A percentile compares a stretch with the other conserved stretches of the same genome.
Conservation (phyloP, 1,140 invertebrate species). For the Meloidogyne exigua region DNA sequence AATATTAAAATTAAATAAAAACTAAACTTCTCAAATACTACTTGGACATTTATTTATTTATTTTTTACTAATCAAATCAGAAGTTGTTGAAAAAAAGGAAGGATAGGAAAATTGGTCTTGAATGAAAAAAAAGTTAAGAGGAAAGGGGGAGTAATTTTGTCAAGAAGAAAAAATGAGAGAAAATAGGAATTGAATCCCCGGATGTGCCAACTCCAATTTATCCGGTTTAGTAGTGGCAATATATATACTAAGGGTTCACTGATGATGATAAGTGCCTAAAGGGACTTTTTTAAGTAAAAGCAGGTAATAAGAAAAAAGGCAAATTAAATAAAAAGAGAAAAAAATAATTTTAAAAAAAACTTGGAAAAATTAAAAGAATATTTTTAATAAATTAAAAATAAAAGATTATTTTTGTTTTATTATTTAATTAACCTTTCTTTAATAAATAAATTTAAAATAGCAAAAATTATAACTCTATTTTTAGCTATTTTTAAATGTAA, state of each 20-base stretch:
- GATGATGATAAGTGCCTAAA: background rate
- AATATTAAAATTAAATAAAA: background rate
- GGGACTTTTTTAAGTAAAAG: background rate
- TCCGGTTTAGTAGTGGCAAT: background rate
- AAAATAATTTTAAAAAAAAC: background rate
- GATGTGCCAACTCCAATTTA: conserved; percentile 4
- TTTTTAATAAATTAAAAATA: too few relatives aligned
- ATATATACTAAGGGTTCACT: background rate
- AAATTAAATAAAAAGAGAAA: background rate
- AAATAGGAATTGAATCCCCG: background rate
- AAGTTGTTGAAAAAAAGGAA: background rate
- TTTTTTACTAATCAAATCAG: background rate
- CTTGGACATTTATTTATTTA: background rate
- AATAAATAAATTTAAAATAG: too few relatives aligned
- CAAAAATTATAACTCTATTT: too few relatives aligned
- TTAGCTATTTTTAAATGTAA: too few relatives aligned
- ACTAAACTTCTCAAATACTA: background rate
- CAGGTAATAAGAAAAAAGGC: background rate
- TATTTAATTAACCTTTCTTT: too few relatives aligned
- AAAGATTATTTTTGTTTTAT: too few relatives aligned
- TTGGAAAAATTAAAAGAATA: too few relatives aligned
- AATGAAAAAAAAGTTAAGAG: background rate
- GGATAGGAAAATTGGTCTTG: background rate
- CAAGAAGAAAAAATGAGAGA: background rate
- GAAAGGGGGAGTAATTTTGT: background rate